A percentile compares a stretch with the other conserved stretches of the same genome.
Conservation (phyloP, 2,113 vertebrate species). For the Pagrus major region DNA sequence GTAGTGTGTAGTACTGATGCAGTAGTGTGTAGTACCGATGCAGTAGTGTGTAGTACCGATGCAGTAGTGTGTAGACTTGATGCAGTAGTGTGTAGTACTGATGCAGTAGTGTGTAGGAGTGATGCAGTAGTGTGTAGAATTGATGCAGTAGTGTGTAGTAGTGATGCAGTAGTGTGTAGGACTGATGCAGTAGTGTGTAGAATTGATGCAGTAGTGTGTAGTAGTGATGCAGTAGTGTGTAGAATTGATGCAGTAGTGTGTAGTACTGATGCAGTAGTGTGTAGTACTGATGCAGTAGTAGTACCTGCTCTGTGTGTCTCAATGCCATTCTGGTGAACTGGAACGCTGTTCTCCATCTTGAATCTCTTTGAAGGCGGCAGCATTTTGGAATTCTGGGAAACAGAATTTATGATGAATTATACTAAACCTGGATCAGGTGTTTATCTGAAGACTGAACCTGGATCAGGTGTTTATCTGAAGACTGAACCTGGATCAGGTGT, state of each 20-base stretch:
- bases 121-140: no score
- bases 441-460: neutral
- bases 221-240: neutral
- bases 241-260: no score
- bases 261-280: neutral
- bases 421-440: neutral
- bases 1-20: neutral
- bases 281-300: neutral
- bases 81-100: neutral
- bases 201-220: no score
- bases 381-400: conserved; percentile 83
- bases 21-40: conserved; percentile 52
- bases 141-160: fast-evolving
- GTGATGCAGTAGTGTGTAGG: no score
- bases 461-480: conserved; percentile 5
- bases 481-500: neutral
- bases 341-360: conserved; percentile 83
- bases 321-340: conserved; percentile 76
- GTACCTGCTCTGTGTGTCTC: conserved; percentile 58
- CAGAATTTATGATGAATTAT: neutral
- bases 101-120: no score
- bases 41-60: neutral
- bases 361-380: conserved; percentile 87
- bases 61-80: no score
- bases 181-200: fast-evolving